Evolutionary conservation across 2,797 vertebrate genomes (phyloP), one percentile per base, ranked within the genome.

Genomic region (Crenichthys baileyi): DNA sequence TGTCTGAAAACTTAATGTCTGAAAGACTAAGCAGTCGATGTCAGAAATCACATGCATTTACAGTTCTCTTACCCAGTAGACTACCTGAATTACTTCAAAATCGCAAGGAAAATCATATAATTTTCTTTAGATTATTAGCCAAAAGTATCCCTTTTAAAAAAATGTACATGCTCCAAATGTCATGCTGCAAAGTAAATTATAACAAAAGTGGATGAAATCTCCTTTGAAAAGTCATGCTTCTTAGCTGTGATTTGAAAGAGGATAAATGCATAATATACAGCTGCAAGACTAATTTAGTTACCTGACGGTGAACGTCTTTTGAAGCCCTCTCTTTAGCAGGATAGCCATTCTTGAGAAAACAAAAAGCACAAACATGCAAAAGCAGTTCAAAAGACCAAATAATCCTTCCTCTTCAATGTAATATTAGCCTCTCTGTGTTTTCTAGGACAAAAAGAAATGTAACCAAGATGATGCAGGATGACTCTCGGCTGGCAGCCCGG

Each of bases 271-370:
- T 48, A 75, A 72, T 58, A 73, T 84, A 82, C 48, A 88, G 79
- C 85, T 78, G 78, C 53, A 84, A 70, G 70, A 73, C 85, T 89
- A 84, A 84, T 87, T 90, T 85, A 90, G 85, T 95, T 96, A 96
- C 95, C 95, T 96, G 95, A 84, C 80, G 92, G 75, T 92, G 94
- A 79, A 93, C 81, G 89, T 95, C 95, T 95, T 96, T 96, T 93
- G 95, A 92, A 92, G 95, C 90, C 92, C 95, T 95, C 91, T 96
- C 95, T 95, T 94, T 96, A 95, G 87, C 89, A 79, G 95, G 95
- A 90, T 94, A 95, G 93, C 95, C 95, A 96, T 96, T 96, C 95
- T 96, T 95, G 90, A 93, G 90, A 91, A 94, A 94, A 90, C 88
- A 94, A 94, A 72, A 94, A 95, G 78, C 86, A 94, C 89, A 94